Base-by-base conservation (phyloP, 2,113 vertebrate species). In the Sylvia atricapilla region DNA sequence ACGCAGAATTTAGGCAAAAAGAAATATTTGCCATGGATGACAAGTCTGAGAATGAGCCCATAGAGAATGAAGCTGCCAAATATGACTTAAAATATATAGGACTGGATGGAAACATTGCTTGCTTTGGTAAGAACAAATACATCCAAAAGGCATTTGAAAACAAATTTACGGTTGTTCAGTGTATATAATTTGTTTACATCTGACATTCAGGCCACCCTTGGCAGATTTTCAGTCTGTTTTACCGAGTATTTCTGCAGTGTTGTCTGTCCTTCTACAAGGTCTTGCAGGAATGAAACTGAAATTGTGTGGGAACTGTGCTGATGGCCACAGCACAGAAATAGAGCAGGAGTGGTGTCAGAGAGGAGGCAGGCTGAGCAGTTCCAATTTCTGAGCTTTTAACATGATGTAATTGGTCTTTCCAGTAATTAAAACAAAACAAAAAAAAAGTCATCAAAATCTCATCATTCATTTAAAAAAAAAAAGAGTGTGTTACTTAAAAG, bases 1-100 rank as follows among this genome's bases (percentile, higher is more conserved):
- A 99, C 4, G 99, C 99, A 2, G 99, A 99, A 98, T 99, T 99
- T 95, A 98, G 99, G 77, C 99, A 99, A 98, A 99, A 99, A 97
- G 98, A 98, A 19, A 99, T 99, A 96, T 99, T 99, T 94, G 99
- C 99, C 90, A 98, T 99, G 99, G 99, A 99, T 62, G 99, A 99
- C 98, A 98, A 98, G 94, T 98, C 98, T 41, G 99, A 99, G 96
- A 99, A 98, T 74, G 99, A 99, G 92, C 98, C 99, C 85, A 98
- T 98, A 30, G 99, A 99, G 97, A 99, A 97, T 1, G 99, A 99
- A 97, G 99, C 99, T 37, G 99, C 99, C 95, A 99, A 98, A 97
- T 99, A 99, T 41, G 99, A 99, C 94, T 98, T 99, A 53, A 99
- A 99, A 90, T 99, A 99, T 94, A 99, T 99, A 68, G 99, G 99